Base-by-base conservation (phyloP, 2,113 vertebrate species). In the Diadophis punctatus region DNA sequence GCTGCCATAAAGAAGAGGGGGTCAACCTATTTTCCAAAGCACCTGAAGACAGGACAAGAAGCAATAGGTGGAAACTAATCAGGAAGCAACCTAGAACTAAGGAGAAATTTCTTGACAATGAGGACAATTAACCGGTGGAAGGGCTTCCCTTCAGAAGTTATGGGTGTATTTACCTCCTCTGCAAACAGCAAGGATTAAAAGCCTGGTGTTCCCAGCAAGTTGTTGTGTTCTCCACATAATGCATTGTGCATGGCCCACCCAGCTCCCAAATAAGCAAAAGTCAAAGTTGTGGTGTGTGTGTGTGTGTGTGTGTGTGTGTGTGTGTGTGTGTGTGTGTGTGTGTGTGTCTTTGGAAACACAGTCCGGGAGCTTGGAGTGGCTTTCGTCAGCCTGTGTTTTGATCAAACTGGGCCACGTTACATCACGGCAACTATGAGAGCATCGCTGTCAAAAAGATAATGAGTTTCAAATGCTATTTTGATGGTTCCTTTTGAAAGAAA, bases 381-480 rank as follows among this genome's bases (percentile, higher is more conserved):
- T 4, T 0, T 1, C 1, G 1, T 68, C 93, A 91, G 0, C 3
- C 93, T 51, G 30, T 0, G 0, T 48, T 95, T 93, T 49, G 2
- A 63, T 91, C 51, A 84, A 92, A 89, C 93, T 1, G 0, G 90
- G 84, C 53, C 46, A 74, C 7, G 6, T 68, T 91, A 68, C 7
- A 87, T 92, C 30, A 85, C 94, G 94, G 93, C 95, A 90, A 52
- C 91, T 27, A 68, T 74, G 93, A 91, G 84, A 92, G 27, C 48
- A 16, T 63, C 34, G 0, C 93, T 95, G 95, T 90, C 92, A 93
- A 30, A 94, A 90, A 60, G 58, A 88, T 96, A 97, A 97, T 94
- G 96, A 97, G 96, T 97, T 97, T 97, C 97, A 97, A 98, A 97
- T 97, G 96, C 96, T 91, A 63, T 95, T 95, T 92, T 94, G 51